Conservation (phyloP, 35 echinoderm and acorn worm genomes). For the Lytechinus variegatus region DNA sequence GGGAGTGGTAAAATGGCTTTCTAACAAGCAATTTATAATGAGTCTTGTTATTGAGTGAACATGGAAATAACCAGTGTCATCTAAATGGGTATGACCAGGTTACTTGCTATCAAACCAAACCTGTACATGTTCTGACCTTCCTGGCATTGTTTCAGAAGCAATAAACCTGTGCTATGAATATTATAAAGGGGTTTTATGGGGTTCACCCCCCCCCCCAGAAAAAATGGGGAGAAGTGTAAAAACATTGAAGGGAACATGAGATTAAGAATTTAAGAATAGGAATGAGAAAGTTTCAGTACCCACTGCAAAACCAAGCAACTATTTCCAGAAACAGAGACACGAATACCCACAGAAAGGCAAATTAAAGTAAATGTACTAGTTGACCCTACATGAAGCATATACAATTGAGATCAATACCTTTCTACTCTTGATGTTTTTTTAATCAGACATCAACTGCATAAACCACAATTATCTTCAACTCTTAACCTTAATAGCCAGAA, state of each 20-base stretch:
- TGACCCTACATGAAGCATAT: neutral
- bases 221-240: neutral
- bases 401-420: neutral
- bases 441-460: neutral
- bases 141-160: conserved; percentile 4
- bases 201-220: neutral
- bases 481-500: neutral
- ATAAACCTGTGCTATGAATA: neutral
- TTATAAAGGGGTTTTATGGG: neutral
- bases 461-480: neutral
- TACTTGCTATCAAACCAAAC: neutral
- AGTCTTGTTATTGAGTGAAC: too few relatives aligned
- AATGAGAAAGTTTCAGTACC: too few relatives aligned
- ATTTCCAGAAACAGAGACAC: too few relatives aligned
- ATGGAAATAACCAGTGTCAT: neutral
- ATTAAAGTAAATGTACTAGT: too few relatives aligned
- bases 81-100: neutral
- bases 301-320: too few relatives aligned
- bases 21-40: too few relatives aligned
- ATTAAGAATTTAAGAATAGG: too few relatives aligned
- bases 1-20: too few relatives aligned
- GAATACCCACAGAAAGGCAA: too few relatives aligned
- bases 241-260: neutral
- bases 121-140: neutral
- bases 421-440: neutral